Evolutionary conservation across 2,888 invertebrate genomes (phyloP).

Genomic region (Trissolcus brochymenae): DNA sequence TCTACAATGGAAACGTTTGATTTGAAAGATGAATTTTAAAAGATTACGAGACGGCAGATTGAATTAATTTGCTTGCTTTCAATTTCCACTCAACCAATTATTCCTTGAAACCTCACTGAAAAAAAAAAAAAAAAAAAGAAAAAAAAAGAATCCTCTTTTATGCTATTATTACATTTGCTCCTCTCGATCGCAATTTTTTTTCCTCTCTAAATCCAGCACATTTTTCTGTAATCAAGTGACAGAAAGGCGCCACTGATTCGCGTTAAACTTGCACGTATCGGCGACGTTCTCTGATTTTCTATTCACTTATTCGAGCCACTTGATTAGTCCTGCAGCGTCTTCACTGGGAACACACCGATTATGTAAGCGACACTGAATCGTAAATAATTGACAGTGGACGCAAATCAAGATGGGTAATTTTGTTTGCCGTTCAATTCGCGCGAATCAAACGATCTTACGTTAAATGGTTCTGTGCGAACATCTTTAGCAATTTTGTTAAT

Average conservation of each 20-base stretch:
- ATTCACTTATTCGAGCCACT: constrained; percentile 15
- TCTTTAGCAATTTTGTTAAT: constrained; percentile 28
- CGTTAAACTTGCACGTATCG: constrained; percentile 13
- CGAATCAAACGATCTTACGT: constrained; percentile 8
- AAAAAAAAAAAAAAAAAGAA: no score
- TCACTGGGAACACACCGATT: constrained; percentile 17
- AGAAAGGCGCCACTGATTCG: constrained; percentile 10
- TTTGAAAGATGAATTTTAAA: no score
- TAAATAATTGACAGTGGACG: constrained; percentile 35
- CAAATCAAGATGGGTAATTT: constrained; percentile 21
- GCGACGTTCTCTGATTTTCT: constrained; percentile 20
- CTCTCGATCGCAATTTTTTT: no score
- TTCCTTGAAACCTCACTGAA: no score
- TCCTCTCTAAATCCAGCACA: no score
- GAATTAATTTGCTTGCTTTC: neutral
- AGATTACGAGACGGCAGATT: no score
- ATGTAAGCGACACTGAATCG: constrained; percentile 44
- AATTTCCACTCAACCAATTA: neutral
- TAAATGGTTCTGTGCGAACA: constrained; percentile 16
- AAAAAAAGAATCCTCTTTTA: no score
- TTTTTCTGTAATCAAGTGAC: constrained; percentile 11
- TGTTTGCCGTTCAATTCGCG: constrained; percentile 12
- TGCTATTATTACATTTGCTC: no score
- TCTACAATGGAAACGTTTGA: no score
- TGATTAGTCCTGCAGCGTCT: constrained; percentile 36